Base-by-base conservation (phyloP, 2,113 vertebrate species). In the Hippoglossus stenolepis region DNA sequence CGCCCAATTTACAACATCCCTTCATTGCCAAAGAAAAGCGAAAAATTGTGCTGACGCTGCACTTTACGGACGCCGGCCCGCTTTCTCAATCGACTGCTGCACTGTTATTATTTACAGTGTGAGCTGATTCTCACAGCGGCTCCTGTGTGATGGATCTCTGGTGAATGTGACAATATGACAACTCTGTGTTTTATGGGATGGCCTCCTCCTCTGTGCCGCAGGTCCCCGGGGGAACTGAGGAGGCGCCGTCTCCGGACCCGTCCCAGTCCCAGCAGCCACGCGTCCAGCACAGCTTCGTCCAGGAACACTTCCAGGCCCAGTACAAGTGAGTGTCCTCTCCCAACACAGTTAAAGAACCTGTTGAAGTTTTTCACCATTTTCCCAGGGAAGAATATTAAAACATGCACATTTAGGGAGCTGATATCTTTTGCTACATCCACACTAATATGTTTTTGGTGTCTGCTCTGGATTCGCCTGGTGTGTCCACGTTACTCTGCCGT, bases 221-320 rank as follows among this genome's bases (percentile, higher is more conserved):
- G 94, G 89, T 51, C 67, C 79, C 83, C 23, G 58, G 57, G 45
- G 92, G 88, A 84, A 77, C 69, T 3, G 87, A 91, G 58, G 92
- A 93, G 57, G 66, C 28, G 40, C 47, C 17, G 4, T 73, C 28
- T 58, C 70, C 89, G 1, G 91, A 90, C 59, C 75, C 56, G 13
- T 77, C 76, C 65, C 80, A 72, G 79, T 66, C 85, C 61, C 88
- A 87, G 73, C 89, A 90, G 84, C 31, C 31, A 1, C 5, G 31
- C 6, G 70, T 80, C 67, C 91, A 83, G 66, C 88, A 92, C 91
- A 95, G 94, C 90, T 95, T 95, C 62, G 93, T 95, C 73, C 93
- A 95, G 87, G 92, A 94, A 51, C 94, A 93, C 73, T 95, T 95
- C 81, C 94, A 95, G 88, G 94, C 94, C 12, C 94, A 94, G 80